Conservation (phyloP, 1,140 invertebrate genomes). For the Drosophila albomicans region DNA sequence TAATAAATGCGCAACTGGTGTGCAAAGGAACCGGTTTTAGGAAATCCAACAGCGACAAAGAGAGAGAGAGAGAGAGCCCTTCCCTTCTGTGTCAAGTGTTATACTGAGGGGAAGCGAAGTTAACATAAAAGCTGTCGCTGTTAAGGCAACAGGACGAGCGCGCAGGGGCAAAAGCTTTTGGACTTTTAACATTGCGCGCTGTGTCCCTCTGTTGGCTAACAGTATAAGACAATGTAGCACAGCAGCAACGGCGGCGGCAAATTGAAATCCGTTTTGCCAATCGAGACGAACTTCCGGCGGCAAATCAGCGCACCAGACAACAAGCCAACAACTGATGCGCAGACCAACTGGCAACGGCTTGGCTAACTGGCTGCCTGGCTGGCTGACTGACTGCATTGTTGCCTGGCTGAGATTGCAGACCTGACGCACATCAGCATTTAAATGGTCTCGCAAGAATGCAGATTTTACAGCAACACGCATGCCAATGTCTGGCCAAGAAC, state of each 20-base stretch:
- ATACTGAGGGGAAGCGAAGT: conserved; percentile 57
- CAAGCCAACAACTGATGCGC: conserved; percentile 64
- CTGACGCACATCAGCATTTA: conserved; percentile 57
- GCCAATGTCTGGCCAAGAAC: conserved; percentile 55
- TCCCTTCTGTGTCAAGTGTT: conserved; percentile 52
- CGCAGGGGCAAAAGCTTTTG: conserved; percentile 54
- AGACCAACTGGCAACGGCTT: conserved; percentile 36
- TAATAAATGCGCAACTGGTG: conserved; percentile 85
- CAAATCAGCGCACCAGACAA: conserved; percentile 78
- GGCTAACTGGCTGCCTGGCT: neutral
- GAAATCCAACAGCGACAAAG: conserved; percentile 31
- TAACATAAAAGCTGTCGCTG: conserved; percentile 66
- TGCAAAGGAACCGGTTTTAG: conserved; percentile 78
- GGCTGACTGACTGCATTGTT: conserved; percentile 14
- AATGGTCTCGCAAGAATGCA: conserved; percentile 75
- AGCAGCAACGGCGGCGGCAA: conserved; percentile 12
- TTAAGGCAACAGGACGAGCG: conserved; percentile 46
- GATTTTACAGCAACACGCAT: conserved; percentile 74
- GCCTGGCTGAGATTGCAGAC: conserved; percentile 31
- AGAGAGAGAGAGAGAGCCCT: conserved; percentile 2
- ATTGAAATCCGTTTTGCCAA: conserved; percentile 25
- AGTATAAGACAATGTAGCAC: conserved; percentile 38
- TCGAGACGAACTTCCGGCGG: conserved; percentile 69
- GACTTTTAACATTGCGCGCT: conserved; percentile 4
- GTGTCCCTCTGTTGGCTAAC: conserved; percentile 28